Base-by-base conservation (phyloP, 2,797 vertebrate species). In the Ctenochaetus hawaiiensis region DNA sequence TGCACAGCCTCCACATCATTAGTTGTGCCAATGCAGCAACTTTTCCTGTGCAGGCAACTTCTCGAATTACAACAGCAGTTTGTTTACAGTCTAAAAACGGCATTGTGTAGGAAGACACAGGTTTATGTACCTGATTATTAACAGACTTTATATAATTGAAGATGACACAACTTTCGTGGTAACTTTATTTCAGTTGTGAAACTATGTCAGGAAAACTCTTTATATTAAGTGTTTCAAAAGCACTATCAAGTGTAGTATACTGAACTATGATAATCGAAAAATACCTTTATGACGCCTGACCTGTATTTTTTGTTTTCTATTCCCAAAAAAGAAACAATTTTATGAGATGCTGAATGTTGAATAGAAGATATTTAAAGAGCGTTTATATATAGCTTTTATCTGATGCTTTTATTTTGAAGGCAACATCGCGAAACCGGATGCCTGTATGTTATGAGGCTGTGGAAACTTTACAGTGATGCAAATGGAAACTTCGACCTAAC, bases 381-480 rank as follows among this genome's bases (percentile, higher is more conserved):
- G 0, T 53, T 60, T n/a, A 34, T 43, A 3, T 17, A 4, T n/a
- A 63, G 17, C 16, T 34, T 59, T 64, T 4, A 20, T 3, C 12
- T 39, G 1, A 20, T 1, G 18, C 75, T 82, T 85, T 91, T 88
- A 84, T 80, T 91, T 80, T 89, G 81, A 85, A 89, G 49, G 58
- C 13, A 34, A 2, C 1, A 12, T 11, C 9, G 45, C 0, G 0
- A 18, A 65, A 20, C 45, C 41, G 75, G 78, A 82, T 2, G 20
- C 70, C 18, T 16, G 0, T 1, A 0, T 57, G 23, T 41, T 51
- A 10, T 57, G 23, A 12, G 7, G 20, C 59, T n/a, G 5, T 8
- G 1, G 0, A 17, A 6, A 10, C 66, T 80, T 81, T 71, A 74
- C 48, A 49, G 44, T 68, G 69, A 75, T 78, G 74, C 72, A 23